Percentiles rank a stretch among this genome's conserved stretches.
Evolutionary conservation across 2,113 vertebrate genomes (phyloP).

Genomic region (Platysteira castanea): DNA sequence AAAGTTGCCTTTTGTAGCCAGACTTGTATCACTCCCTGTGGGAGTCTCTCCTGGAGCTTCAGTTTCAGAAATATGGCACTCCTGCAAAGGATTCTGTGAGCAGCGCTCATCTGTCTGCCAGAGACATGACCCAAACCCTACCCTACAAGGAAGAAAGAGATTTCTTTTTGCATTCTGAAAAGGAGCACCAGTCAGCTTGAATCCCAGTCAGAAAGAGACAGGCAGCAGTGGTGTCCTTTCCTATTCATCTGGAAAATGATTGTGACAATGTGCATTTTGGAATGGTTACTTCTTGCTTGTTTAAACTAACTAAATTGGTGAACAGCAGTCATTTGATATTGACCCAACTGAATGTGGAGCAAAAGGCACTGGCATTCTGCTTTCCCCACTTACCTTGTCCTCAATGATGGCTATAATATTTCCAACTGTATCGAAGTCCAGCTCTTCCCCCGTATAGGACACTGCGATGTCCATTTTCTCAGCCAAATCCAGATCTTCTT

Average conservation of each 20-base stretch:
- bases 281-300: not conserved
- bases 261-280: not conserved
- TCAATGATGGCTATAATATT: conserved; percentile 99
- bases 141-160: not conserved
- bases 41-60: not conserved
- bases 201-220: too few relatives aligned
- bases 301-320: not conserved
- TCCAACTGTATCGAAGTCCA: conserved; percentile 93
- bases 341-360: not conserved
- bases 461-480: conserved; percentile 92
- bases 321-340: not conserved
- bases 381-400: conserved; percentile 85
- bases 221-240: not conserved
- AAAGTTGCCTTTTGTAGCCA: not conserved
- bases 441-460: conserved; percentile 91
- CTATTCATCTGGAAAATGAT: not conserved
- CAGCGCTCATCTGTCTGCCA: not conserved
- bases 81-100: not conserved
- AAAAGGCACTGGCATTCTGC: not conserved
- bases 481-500: conserved; percentile 85
- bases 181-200: not conserved
- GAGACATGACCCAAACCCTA: not conserved
- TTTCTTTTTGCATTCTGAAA: not conserved
- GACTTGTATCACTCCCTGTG: not conserved
- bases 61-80: not conserved